Percentiles rank a stretch among this genome's conserved stretches.
Evolutionary conservation across 2,113 vertebrate species (phyloP).

Genomic region (Acrocephalus kingi): DNA sequence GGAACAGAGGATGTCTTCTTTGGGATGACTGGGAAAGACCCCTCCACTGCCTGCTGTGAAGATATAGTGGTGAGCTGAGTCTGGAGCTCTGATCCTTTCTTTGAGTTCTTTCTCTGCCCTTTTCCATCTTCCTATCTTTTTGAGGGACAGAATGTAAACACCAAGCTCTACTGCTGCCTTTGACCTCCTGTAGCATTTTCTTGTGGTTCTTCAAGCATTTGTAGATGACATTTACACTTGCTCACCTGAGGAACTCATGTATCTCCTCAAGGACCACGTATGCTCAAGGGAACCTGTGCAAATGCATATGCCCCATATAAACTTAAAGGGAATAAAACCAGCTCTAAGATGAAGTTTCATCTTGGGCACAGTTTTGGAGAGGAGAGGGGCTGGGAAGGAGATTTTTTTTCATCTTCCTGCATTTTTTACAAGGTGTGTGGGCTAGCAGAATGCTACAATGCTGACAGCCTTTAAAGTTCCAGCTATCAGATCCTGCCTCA

Average conservation of each 20-base stretch:
- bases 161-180: not conserved
- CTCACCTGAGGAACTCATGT: not conserved
- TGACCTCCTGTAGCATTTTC: not conserved
- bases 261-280: not conserved
- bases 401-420: not conserved
- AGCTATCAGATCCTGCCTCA: not conserved
- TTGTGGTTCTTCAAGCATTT: not conserved
- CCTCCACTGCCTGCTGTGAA: constrained; percentile 92
- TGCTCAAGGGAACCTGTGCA: not conserved
- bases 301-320: not conserved
- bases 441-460: not conserved
- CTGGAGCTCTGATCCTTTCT: not conserved
- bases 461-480: not conserved
- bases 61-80: constrained; percentile 84
- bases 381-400: not conserved
- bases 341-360: not conserved
- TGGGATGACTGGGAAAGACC: constrained; percentile 85
- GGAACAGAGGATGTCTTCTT: constrained; percentile 90
- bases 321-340: not conserved
- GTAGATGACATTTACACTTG: not conserved
- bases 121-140: not conserved
- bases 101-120: not conserved
- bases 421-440: not conserved
- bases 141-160: not conserved
- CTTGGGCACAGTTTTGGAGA: not conserved